A percentile compares a stretch with the other conserved stretches of the same genome.
Conservation (phyloP, 2,113 vertebrate genomes). For the Bostrychus sinensis region DNA sequence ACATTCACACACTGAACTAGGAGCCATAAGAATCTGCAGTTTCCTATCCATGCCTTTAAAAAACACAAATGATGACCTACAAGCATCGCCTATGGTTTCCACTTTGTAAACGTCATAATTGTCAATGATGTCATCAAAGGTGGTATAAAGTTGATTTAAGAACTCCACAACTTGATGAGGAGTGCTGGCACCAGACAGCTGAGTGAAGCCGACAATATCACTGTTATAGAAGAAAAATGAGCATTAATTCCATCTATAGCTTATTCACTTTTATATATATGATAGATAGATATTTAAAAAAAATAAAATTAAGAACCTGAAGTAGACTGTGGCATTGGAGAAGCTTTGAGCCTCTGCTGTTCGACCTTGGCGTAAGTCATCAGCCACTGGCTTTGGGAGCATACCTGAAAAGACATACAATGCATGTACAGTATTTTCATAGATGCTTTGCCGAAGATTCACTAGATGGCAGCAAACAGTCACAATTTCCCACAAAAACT, state of each 20-base stretch:
- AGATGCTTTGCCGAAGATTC: constrained; percentile 7
- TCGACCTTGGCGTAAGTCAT: constrained; percentile 77
- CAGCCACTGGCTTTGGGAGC: constrained; percentile 80
- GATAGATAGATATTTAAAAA: no score
- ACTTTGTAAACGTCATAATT: constrained; percentile 84
- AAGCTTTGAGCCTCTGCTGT: constrained; percentile 76
- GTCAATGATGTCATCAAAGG: constrained; percentile 84
- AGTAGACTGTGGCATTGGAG: constrained; percentile 78
- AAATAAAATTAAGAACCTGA: no score
- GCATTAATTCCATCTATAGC: background rate
- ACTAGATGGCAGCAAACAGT: constrained; percentile 50
- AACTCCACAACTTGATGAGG: constrained; percentile 81
- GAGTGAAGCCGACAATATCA: constrained; percentile 84
- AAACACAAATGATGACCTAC: constrained; percentile 51
- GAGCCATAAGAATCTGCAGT: background rate
- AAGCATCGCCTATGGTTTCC: constrained; percentile 83
- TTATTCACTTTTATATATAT: no score
- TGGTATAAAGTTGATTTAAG: constrained; percentile 83
- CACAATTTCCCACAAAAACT: background rate
- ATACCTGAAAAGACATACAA: constrained; percentile 64
- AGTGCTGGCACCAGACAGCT: constrained; percentile 80
- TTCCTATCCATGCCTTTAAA: background rate
- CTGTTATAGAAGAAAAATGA: constrained; percentile 41
- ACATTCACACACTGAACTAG: background rate
- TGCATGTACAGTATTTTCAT: background rate